These are phyloP conservation scores for Ailuropoda melanoleuca DNA, from an alignment of 2,113 vertebrate species.

Conservation along the genomic window DNA sequence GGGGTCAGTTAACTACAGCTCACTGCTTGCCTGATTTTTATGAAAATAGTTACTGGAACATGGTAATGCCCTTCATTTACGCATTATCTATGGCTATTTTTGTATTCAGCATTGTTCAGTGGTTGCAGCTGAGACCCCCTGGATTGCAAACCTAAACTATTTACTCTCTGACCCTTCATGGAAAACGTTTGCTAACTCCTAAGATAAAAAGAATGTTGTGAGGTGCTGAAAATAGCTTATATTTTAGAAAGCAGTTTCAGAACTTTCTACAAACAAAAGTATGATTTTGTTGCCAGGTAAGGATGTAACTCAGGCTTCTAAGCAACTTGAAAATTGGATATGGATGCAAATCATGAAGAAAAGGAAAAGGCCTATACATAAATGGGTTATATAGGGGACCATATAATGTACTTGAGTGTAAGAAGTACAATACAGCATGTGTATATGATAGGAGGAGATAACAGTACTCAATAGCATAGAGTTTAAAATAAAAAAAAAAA, in stretches of 20 bases:
- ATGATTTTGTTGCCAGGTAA: constrained; percentile 18
- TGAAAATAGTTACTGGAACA: constrained; percentile 8
- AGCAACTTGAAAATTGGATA: constrained; percentile 16
- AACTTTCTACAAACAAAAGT: neutral
- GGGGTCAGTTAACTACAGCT: neutral
- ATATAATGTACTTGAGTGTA: neutral
- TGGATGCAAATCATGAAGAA: neutral
- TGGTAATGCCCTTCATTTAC: neutral
- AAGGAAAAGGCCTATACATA: neutral
- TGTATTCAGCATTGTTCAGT: neutral
- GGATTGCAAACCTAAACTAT: neutral
- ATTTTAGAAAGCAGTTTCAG: constrained; percentile 22
- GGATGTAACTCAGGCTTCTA: neutral
- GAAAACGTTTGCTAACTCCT: neutral
- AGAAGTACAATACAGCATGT: neutral
- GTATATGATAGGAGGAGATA: neutral
- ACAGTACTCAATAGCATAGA: neutral
- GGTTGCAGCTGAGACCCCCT: neutral
- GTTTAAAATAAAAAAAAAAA: neutral
- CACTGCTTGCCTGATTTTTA: neutral
- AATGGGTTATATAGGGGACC: neutral
- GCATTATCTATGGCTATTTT: neutral
- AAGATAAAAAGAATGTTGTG: neutral
- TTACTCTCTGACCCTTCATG: neutral
- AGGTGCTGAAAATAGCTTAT: neutral